Evolutionary conservation across 2,888 invertebrate genomes (phyloP).

Genomic region (Euphydryas editha): DNA sequence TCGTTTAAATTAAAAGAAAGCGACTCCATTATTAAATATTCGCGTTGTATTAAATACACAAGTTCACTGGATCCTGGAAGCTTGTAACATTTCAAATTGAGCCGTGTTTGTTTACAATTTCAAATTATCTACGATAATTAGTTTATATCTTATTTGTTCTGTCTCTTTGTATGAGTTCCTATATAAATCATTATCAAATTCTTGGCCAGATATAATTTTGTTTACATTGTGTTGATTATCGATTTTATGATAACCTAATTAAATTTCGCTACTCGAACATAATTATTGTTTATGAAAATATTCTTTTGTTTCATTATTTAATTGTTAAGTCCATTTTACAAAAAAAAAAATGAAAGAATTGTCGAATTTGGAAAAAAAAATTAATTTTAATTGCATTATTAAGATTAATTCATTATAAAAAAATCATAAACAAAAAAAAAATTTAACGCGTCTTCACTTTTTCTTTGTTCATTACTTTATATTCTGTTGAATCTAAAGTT

Average conservation of each 20-base stretch:
- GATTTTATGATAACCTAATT: slow-evolving; percentile 40
- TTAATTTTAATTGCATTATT: no score
- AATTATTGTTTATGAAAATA: slow-evolving; percentile 10
- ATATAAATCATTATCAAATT: slow-evolving; percentile 21
- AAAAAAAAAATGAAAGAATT: neutral
- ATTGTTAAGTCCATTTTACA: neutral
- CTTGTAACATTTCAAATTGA: neutral
- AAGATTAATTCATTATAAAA: no score
- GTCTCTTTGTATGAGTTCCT: neutral
- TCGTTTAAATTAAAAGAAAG: neutral
- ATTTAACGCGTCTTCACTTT: no score
- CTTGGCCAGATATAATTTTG: slow-evolving; percentile 34
- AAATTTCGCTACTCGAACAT: slow-evolving; percentile 16
- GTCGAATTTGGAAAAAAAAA: no score
- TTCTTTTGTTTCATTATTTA: neutral
- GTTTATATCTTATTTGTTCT: neutral
- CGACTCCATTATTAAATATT: neutral
- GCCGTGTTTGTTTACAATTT: neutral
- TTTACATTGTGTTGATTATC: slow-evolving; percentile 45
- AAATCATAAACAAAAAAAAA: no score
- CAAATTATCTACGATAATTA: neutral
- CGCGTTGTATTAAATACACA: slow-evolving; percentile 2
- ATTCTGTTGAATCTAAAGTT: no score
- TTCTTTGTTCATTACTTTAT: no score
- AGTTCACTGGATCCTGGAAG: neutral